Conservation (phyloP, 2,888 invertebrate species). For the Sphecodes monilicornis region DNA sequence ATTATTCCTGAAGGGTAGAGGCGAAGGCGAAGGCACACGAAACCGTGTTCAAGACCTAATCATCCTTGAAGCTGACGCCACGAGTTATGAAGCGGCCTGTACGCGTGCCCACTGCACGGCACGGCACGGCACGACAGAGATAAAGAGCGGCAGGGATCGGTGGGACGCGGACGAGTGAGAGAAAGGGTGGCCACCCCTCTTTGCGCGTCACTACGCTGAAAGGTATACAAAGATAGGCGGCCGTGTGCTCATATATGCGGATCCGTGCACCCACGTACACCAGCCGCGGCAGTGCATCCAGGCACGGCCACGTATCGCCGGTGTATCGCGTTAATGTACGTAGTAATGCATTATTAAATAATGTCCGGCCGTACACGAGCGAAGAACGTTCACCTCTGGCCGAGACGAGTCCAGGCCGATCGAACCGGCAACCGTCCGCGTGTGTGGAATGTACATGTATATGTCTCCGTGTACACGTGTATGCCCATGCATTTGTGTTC, state of each 20-base stretch:
- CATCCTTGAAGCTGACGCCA: background rate
- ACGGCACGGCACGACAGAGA: constrained; percentile 41
- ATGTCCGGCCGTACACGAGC: constrained; percentile 69
- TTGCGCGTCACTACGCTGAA: constrained; percentile 76
- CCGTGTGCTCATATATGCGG: constrained; percentile 27
- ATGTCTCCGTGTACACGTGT: background rate
- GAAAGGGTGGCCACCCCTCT: constrained; percentile 67
- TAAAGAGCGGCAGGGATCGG: constrained; percentile 44
- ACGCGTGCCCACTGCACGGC: constrained; percentile 24
- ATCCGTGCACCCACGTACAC: constrained; percentile 25
- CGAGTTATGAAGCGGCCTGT: constrained; percentile 47
- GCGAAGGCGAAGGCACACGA: background rate
- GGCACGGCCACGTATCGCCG: constrained; percentile 64
- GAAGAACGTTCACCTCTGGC: constrained; percentile 72
- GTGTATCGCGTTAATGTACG: constrained; percentile 74
- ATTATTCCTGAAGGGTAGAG: background rate
- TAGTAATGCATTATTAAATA: constrained; percentile 75
- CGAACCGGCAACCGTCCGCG: constrained; percentile 41
- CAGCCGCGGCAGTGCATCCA: constrained; percentile 45
- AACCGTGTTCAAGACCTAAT: background rate
- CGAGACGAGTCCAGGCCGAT: constrained; percentile 63
- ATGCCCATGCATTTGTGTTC: background rate
- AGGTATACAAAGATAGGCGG: constrained; percentile 72
- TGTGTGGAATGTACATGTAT: background rate
- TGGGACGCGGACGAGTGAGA: constrained; percentile 50